These are phyloP conservation scores for Gallinago media DNA, from an alignment of 2,113 vertebrate genomes.

Conservation along the genomic window DNA sequence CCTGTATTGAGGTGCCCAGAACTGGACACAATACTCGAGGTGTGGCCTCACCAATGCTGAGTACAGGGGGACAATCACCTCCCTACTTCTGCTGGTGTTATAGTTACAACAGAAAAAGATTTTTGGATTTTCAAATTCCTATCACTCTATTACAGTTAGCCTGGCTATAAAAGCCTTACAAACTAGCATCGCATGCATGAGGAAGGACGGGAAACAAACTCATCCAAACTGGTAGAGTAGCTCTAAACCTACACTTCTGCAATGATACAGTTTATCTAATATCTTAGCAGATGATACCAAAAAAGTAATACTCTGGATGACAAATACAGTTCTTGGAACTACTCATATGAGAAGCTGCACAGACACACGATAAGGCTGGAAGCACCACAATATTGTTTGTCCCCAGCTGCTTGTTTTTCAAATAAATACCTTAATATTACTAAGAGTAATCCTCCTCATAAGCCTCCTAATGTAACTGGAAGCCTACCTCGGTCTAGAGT, in stretches of 20 bases:
- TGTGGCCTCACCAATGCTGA: too few relatives aligned
- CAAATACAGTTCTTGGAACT: background rate
- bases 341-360: background rate
- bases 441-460: background rate
- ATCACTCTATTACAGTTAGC: background rate
- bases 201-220: background rate
- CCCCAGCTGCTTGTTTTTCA: background rate
- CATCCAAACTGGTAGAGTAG: background rate
- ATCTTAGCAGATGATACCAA: background rate
- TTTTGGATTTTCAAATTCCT: background rate
- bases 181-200: background rate
- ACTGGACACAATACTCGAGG: too few relatives aligned
- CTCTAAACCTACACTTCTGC: background rate
- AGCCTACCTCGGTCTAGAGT: background rate
- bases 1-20: too few relatives aligned
- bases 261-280: background rate
- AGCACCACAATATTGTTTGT: background rate
- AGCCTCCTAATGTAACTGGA: background rate
- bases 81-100: too few relatives aligned
- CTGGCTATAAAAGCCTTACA: background rate
- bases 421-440: background rate
- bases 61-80: too few relatives aligned
- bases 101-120: background rate
- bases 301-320: background rate
- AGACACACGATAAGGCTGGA: background rate